These are phyloP conservation scores for Pangasius sanitwongsei DNA, from an alignment of 2,797 vertebrate species.

Conservation along the genomic window DNA sequence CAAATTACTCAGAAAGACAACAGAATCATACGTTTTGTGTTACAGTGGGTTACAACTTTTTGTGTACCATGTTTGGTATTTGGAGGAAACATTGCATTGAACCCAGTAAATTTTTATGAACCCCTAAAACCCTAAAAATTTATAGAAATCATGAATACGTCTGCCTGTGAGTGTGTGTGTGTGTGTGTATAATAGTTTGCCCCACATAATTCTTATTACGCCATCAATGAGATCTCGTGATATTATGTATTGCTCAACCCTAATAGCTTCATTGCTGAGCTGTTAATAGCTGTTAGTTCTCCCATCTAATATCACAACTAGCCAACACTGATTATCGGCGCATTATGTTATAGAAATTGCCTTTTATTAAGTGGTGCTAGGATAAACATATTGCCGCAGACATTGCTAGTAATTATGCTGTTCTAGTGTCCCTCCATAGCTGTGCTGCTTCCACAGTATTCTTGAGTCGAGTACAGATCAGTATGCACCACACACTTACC, in stretches of 20 bases:
- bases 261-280: neutral
- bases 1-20: neutral
- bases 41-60: neutral
- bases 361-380: neutral
- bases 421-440: neutral
- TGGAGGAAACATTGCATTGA: neutral
- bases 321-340: neutral
- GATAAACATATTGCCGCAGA: neutral
- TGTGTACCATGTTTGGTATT: neutral
- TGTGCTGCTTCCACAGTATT: conserved; percentile 17
- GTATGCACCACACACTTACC: conserved; percentile 16
- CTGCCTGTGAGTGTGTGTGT: neutral
- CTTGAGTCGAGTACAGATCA: conserved; percentile 11
- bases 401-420: neutral
- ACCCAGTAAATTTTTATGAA: neutral
- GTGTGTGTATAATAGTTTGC: neutral
- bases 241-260: neutral
- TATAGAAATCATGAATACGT: neutral
- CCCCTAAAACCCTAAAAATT: neutral
- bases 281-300: neutral
- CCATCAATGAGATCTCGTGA: neutral
- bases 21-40: neutral
- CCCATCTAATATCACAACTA: neutral
- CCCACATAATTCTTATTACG: neutral
- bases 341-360: neutral